These are phyloP conservation scores for Rhamnusium bicolor DNA, from an alignment of 2,888 invertebrate genomes.

Conservation along the genomic window DNA sequence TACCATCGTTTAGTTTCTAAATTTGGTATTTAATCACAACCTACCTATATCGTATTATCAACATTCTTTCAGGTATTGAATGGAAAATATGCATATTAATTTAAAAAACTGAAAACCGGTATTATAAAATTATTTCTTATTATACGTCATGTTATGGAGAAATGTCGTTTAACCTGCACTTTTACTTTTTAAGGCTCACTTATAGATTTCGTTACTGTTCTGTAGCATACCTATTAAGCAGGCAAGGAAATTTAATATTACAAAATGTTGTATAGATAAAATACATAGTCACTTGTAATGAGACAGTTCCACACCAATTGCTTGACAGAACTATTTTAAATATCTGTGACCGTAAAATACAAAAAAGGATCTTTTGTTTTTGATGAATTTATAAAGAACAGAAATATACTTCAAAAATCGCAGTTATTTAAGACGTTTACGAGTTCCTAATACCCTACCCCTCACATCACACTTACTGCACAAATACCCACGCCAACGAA, in stretches of 20 bases:
- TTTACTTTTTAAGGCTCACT: not conserved
- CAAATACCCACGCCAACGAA: too few species aligned
- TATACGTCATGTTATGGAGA: not conserved
- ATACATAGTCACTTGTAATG: too few species aligned
- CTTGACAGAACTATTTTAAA: too few species aligned
- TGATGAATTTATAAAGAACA: too few species aligned
- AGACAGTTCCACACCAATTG: too few species aligned
- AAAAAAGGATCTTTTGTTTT: too few species aligned
- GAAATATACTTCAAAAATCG: too few species aligned
- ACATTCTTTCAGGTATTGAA: constrained; percentile 10
- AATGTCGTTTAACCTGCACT: not conserved
- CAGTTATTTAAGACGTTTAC: too few species aligned
- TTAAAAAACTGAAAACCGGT: constrained; percentile 18
- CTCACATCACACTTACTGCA: too few species aligned
- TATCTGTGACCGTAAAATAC: too few species aligned
- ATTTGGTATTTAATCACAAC: constrained; percentile 22
- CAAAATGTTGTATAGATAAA: too few species aligned
- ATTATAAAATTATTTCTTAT: not conserved
- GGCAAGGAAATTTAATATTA: not conserved
- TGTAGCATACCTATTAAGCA: not conserved
- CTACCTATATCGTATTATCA: constrained; percentile 9
- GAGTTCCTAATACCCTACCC: too few species aligned
- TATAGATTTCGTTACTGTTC: not conserved
- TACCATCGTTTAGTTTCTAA: not conserved
- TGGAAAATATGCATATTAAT: not conserved